Evolutionary conservation across 2,113 vertebrate genomes (phyloP).

Genomic region (Hiodon alosoides): DNA sequence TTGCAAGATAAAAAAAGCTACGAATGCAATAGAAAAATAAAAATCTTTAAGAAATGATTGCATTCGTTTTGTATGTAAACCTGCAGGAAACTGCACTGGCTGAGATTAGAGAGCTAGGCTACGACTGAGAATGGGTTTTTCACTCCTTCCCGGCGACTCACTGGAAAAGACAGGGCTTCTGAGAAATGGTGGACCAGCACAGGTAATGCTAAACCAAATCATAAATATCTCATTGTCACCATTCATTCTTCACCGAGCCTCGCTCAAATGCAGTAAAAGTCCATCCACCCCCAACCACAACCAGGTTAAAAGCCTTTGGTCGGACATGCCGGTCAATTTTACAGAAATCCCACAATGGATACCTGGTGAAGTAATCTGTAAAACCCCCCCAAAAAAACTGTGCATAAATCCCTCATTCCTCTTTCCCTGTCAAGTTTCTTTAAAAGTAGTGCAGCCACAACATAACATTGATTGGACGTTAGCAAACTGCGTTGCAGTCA

Average conservation of each 20-base stretch:
- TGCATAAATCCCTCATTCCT: conserved; percentile 55
- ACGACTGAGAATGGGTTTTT: too few species aligned
- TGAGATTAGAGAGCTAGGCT: too few species aligned
- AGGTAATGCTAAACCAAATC: conserved; percentile 46
- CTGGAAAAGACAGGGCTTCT: conserved; percentile 45
- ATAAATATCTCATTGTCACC: conserved; percentile 62
- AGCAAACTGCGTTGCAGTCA: conserved; percentile 60
- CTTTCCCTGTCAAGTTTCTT: conserved; percentile 58
- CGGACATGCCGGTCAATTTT: conserved; percentile 68
- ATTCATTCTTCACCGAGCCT: conserved; percentile 50
- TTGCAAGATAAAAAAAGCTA: too few species aligned
- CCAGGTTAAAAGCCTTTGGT: conserved; percentile 67
- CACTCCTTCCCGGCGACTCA: conserved; percentile 25
- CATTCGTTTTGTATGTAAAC: too few species aligned
- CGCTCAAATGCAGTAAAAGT: conserved; percentile 58
- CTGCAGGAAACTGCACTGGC: too few species aligned
- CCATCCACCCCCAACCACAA: conserved; percentile 63
- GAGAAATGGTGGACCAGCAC: conserved; percentile 37
- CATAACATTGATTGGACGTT: conserved; percentile 67
- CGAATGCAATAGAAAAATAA: too few species aligned
- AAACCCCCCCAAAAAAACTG: conserved; percentile 62
- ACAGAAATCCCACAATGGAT: conserved; percentile 69
- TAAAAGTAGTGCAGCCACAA: conserved; percentile 60
- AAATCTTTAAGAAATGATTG: too few species aligned
- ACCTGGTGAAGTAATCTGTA: conserved; percentile 69